Percentiles rank a stretch among this genome's conserved stretches.
These are phyloP conservation scores for Gadopsis marmoratus DNA, from an alignment of 2,797 vertebrate genomes.

Conservation along the genomic window DNA sequence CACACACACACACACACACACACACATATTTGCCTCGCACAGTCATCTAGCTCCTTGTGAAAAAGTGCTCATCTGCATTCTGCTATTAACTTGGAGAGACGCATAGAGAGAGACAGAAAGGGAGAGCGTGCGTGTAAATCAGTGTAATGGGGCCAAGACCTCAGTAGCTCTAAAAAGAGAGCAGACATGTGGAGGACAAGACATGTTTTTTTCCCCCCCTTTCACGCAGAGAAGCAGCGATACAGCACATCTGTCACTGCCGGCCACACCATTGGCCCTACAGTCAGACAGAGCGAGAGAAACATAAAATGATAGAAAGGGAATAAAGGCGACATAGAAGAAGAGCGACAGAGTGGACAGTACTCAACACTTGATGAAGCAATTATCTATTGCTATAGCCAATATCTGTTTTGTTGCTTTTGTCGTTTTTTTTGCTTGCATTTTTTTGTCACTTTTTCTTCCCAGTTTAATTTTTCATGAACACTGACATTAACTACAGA, in stretches of 20 bases:
- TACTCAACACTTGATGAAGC: conserved; percentile 1
- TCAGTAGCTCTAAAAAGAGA: conserved; percentile 95
- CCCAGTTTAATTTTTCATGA: neutral
- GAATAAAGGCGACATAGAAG: conserved; percentile 47
- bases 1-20: conserved; percentile 52
- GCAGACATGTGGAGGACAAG: conserved; percentile 96
- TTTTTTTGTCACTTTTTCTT: neutral
- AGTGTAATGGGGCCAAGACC: conserved; percentile 99
- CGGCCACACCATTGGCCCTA: conserved; percentile 88
- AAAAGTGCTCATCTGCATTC: conserved; percentile 85
- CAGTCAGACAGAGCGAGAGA: conserved; percentile 59
- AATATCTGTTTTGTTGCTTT: conserved; percentile 8
- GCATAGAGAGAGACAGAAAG: conserved; percentile 71
- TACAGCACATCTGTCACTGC: conserved; percentile 97
- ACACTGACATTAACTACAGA: neutral
- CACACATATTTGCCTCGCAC: conserved; percentile 82
- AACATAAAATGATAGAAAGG: conserved; percentile 47
- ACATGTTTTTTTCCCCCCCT: conserved; percentile 89
- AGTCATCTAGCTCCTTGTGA: conserved; percentile 75
- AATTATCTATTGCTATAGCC: conserved; percentile 8
- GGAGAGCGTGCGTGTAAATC: conserved; percentile 95
- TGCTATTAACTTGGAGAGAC: conserved; percentile 82
- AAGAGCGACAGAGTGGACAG: conserved; percentile 40
- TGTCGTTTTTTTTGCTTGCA: neutral
- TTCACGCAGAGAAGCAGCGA: conserved; percentile 91